Conservation (phyloP, 1,140 invertebrate species). For the Megalopta genalis region DNA sequence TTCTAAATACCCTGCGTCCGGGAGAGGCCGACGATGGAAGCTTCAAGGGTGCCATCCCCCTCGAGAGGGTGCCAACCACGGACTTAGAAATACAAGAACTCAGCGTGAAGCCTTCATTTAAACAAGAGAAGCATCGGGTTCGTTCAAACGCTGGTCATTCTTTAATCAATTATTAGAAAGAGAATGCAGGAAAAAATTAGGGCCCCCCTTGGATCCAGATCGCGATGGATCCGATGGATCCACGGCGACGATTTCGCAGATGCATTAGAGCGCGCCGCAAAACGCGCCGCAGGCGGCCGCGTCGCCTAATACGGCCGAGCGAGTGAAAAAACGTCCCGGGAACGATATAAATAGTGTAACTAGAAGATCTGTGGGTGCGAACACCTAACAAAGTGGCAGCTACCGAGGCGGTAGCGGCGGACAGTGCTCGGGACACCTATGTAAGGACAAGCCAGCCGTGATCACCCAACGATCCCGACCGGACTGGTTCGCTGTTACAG, state of each 20-base stretch:
- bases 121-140: too few relatives aligned
- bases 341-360: constrained; percentile 55
- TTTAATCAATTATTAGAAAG: too few relatives aligned
- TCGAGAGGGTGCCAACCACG: too few relatives aligned
- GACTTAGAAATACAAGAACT: too few relatives aligned
- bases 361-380: constrained; percentile 51
- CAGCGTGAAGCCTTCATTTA: too few relatives aligned
- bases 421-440: constrained; percentile 26
- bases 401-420: constrained; percentile 12
- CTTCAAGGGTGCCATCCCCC: too few relatives aligned
- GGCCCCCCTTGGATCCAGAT: too few relatives aligned
- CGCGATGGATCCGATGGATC: too few relatives aligned
- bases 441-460: constrained; percentile 14
- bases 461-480: constrained; percentile 8
- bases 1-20: too few relatives aligned
- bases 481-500: constrained; percentile 6
- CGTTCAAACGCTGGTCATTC: too few relatives aligned
- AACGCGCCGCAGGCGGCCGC: constrained; percentile 2
- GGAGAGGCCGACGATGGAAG: too few relatives aligned
- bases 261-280: constrained; percentile 8
- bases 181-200: too few relatives aligned
- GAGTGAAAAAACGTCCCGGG: constrained; percentile 14
- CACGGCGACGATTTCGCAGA: neutral
- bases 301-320: constrained; percentile 30
- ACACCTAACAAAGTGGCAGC: constrained; percentile 47